Conservation (phyloP, 2,113 vertebrate species). For the Bagarius yarrelli region DNA sequence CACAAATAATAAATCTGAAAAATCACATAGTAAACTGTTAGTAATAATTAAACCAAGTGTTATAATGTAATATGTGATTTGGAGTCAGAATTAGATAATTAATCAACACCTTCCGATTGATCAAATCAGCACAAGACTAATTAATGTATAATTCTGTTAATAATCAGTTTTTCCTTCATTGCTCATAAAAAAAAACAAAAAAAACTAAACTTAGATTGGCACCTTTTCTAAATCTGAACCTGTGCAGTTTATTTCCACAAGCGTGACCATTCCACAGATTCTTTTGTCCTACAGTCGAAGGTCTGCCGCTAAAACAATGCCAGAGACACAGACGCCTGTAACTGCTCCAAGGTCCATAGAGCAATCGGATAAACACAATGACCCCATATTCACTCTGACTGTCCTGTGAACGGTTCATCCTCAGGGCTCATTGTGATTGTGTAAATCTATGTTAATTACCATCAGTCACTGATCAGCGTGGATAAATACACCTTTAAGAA, state of each 20-base stretch:
- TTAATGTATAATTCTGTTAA: too few relatives aligned
- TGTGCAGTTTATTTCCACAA: not conserved
- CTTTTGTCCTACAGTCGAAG: not conserved
- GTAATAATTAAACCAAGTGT: not conserved
- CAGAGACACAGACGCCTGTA: not conserved
- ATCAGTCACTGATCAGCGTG: not conserved
- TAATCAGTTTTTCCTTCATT: not conserved
- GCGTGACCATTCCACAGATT: not conserved
- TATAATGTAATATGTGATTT: not conserved
- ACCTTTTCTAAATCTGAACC: not conserved
- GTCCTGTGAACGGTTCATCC: not conserved
- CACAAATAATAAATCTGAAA: not conserved
- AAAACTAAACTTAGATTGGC: not conserved
- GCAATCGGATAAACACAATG: not conserved
- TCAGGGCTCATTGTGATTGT: not conserved
- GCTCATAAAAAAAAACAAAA: not conserved
- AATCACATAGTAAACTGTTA: not conserved
- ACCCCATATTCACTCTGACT: not conserved
- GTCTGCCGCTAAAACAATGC: not conserved
- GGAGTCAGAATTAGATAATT: not conserved
- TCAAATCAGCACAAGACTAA: not conserved
- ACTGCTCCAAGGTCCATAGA: not conserved
- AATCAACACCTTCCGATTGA: not conserved
- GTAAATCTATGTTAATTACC: not conserved
- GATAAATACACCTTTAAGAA: not conserved